A percentile compares a stretch with the other conserved stretches of the same genome.
Evolutionary conservation across 2,888 invertebrate genomes (phyloP).

Genomic region (Strigamia maritima): DNA sequence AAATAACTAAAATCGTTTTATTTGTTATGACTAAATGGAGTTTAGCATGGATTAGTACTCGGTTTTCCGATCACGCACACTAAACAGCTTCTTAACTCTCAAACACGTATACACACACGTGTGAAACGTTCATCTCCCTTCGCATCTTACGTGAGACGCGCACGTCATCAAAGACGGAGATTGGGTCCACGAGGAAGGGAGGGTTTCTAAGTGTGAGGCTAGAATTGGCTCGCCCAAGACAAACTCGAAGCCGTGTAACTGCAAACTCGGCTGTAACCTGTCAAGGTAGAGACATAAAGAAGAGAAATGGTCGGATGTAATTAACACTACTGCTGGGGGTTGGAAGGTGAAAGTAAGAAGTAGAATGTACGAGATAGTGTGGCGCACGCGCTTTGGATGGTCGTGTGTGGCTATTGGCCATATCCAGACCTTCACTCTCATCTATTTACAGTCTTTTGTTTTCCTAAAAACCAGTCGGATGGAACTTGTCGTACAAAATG

Average conservation of each 20-base stretch:
- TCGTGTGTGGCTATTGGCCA: neutral
- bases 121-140: constrained; percentile 10
- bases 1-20: too few species aligned
- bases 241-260: constrained; percentile 22
- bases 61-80: neutral
- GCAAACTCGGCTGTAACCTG: constrained; percentile 30
- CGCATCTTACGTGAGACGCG: neutral
- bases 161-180: constrained; percentile 28
- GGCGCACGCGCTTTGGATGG: neutral
- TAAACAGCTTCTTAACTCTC: neutral
- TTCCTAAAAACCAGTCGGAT: constrained; percentile 15
- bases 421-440: neutral
- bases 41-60: neutral
- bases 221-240: constrained; percentile 31
- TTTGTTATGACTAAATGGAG: too few species aligned
- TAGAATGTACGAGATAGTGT: constrained; percentile 3
- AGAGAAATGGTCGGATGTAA: constrained; percentile 32
- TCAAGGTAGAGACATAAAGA: constrained; percentile 29
- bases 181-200: constrained; percentile 20
- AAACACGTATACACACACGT: neutral
- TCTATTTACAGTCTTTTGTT: constrained; percentile 32
- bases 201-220: neutral
- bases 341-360: constrained; percentile 12
- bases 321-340: neutral
- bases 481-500: neutral